These are phyloP conservation scores for Rhinoraja longicauda DNA, from an alignment of 2,797 vertebrate genomes.

Conservation along the genomic window DNA sequence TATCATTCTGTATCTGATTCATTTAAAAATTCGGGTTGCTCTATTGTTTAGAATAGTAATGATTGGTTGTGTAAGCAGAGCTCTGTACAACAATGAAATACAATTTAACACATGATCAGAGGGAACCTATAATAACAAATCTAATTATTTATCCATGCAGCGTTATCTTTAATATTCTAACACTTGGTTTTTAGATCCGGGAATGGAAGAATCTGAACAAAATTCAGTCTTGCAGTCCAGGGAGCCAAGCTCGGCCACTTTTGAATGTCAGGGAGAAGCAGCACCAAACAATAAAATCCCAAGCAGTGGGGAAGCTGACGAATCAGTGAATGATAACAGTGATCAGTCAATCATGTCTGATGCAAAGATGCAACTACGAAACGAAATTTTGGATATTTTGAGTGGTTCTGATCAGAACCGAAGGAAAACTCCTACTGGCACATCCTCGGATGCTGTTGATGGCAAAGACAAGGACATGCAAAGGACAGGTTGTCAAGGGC, in stretches of 20 bases:
- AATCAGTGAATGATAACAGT: not conserved
- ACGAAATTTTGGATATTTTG: not conserved
- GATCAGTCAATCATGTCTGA: constrained; percentile 11
- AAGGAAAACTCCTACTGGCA: not conserved
- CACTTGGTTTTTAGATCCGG: constrained; percentile 53
- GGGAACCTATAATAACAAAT: not conserved
- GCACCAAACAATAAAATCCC: not conserved
- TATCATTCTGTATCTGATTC: not conserved
- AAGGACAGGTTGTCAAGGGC: constrained; percentile 47
- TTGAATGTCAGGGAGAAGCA: constrained; percentile 39
- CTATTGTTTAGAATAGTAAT: not conserved
- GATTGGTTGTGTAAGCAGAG: not conserved
- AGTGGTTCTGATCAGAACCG: constrained; percentile 46
- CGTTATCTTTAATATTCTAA: not conserved
- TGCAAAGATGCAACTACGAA: not conserved
- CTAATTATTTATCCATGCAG: not conserved
- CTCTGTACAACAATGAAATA: not conserved
- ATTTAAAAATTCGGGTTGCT: not conserved
- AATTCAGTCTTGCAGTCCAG: constrained; percentile 54
- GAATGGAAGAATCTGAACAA: constrained; percentile 59
- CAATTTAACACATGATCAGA: not conserved
- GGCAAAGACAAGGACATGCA: constrained; percentile 46
- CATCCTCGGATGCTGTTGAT: constrained; percentile 44
- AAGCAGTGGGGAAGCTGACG: not conserved
- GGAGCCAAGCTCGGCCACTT: constrained; percentile 48